Evolutionary conservation across 2,113 vertebrate genomes (phyloP).

Genomic region (Myrmecophaga tridactyla): DNA sequence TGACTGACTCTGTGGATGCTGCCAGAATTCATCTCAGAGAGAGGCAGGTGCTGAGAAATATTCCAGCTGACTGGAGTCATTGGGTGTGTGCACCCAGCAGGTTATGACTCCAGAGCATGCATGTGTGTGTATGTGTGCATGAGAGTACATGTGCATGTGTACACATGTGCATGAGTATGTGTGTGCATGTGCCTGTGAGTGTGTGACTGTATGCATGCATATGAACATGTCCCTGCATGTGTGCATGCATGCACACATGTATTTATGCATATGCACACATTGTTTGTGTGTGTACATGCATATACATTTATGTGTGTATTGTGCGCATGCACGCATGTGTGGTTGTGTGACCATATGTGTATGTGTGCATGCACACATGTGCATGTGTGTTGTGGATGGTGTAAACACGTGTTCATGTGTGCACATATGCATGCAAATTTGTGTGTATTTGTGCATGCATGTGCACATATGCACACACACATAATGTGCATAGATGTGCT

Average conservation of each 20-base stretch:
- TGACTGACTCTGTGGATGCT: background rate
- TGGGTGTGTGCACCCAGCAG: fast-evolving
- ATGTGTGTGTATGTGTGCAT: background rate
- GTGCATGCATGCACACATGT: fast-evolving
- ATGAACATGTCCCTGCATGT: no score
- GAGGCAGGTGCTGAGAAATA: background rate
- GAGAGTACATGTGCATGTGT: background rate
- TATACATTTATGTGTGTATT: background rate
- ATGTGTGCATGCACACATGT: no score
- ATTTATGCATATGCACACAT: no score
- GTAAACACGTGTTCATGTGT: no score
- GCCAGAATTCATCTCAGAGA: background rate
- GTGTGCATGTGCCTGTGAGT: no score
- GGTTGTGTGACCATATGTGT: background rate
- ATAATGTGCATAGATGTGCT: fast-evolving
- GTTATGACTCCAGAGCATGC: background rate
- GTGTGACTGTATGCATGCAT: background rate
- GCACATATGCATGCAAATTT: background rate
- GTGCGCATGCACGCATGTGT: no score
- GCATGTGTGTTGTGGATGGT: no score
- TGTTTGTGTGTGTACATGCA: background rate
- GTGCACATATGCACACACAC: no score
- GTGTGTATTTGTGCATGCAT: background rate
- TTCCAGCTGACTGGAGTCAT: background rate
- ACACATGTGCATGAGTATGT: background rate